phyloP scores from a whole-genome alignment of 2,888 invertebrate species.

The Hoplodrina blanda region DNA sequence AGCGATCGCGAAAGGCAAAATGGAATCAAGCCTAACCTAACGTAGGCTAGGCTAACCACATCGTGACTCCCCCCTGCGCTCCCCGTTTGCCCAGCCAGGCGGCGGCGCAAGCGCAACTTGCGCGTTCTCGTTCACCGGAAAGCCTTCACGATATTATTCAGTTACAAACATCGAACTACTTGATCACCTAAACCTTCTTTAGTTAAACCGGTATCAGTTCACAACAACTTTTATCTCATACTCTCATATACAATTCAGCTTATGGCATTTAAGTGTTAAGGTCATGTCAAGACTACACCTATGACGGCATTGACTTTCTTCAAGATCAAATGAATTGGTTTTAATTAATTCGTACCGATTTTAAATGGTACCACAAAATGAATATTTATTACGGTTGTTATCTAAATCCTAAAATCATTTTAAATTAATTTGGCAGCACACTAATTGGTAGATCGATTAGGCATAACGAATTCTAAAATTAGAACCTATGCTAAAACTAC shows the following conservation, averaged over 20 bases:
- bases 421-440: conserved; percentile 35
- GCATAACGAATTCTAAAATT: conserved; percentile 43
- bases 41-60: conserved; percentile 87
- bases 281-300: conserved; percentile 41
- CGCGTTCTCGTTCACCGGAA: conserved; percentile 74
- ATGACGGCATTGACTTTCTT: conserved; percentile 37
- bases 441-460: conserved; percentile 42
- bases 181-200: conserved; percentile 76
- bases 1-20: conserved; percentile 75
- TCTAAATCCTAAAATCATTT: conserved; percentile 38
- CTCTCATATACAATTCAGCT: conserved; percentile 22
- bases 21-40: conserved; percentile 74
- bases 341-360: conserved; percentile 43
- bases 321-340: conserved; percentile 35
- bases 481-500: conserved; percentile 11
- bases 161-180: conserved; percentile 74
- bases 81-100: conserved; percentile 52
- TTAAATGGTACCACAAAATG: conserved; percentile 41
- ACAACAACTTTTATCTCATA: conserved; percentile 48
- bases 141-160: conserved; percentile 81
- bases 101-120: conserved; percentile 68
- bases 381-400: conserved; percentile 48
- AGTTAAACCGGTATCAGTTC: conserved; percentile 54
- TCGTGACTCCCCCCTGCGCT: conserved; percentile 78
- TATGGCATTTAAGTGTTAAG: conserved; percentile 42